Evolutionary conservation across 2,888 invertebrate genomes (phyloP), one percentile per base, ranked within the genome.

Genomic region (Schizaphis graminum): DNA sequence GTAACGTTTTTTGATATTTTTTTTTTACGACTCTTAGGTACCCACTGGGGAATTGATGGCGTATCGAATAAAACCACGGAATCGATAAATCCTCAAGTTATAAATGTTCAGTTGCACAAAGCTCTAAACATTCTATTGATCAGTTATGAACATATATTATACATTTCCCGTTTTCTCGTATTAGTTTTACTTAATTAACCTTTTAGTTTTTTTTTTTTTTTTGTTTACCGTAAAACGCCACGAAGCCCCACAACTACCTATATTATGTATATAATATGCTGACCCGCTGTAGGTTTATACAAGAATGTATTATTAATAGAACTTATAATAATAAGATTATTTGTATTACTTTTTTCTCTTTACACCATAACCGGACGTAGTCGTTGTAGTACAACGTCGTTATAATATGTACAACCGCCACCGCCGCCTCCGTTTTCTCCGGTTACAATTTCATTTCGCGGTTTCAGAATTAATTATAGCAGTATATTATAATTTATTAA

Each of bases 391-490:
- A 77, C 35, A 21, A 77, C 35, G 35, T 41, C 77, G 77, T 35
- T 16, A 21, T n/a, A n/a, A n/a, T 21, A 77, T n/a, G n/a, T 67
- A 77, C 35, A 77, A 77, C 35, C 77, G 35, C 77, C 77, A 77
- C 4, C 53, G 21, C n/a, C 41, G 24, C 56, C 47, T 44, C 87
- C 28, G 53, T 56, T n/a, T 56, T 89, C 56, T 56, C 41, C 41
- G 26, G 26, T 89, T 57, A 88, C 53, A 5, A 89, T 56, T 53
- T 89, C 41, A 56, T 41, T 89, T 41, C 77, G 77, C 21, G 35
- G n/a, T 47, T 47, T 47, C 47, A 21, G 47, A 90, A 90, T 90
- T 90, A 90, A 90, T 90, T 61, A 90, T n/a, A 47, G 35, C 41
- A 47, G 53, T 53, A 53, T 53, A 53, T 53, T 47, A 35, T 35